Percentiles rank a stretch among this genome's conserved stretches.
Evolutionary conservation across 2,797 vertebrate genomes (phyloP).

Genomic region (Periophthalmus magnuspinnatus): DNA sequence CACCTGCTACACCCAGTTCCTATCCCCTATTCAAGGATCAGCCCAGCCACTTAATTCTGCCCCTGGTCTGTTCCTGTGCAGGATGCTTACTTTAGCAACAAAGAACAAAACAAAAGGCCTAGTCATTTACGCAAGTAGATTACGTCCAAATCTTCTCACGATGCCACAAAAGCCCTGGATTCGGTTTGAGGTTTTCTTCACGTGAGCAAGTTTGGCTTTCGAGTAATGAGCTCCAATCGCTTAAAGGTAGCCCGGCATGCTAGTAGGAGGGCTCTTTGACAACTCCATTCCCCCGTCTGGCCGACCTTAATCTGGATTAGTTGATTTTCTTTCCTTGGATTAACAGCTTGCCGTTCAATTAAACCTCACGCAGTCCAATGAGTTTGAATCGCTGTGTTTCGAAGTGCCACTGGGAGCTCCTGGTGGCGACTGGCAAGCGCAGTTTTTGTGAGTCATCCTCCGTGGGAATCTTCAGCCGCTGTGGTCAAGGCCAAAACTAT

Average conservation of each 20-base stretch:
- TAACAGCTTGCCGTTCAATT: conserved; percentile 69
- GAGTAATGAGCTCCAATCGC: conserved; percentile 52
- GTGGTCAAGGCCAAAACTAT: conserved; percentile 45
- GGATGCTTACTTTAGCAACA: conserved; percentile 35
- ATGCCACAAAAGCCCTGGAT: conserved; percentile 34
- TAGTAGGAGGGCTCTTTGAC: conserved; percentile 42
- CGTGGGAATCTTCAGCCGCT: conserved; percentile 44
- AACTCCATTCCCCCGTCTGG: conserved; percentile 61
- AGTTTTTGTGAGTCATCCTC: conserved; percentile 47
- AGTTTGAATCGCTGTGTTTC: conserved; percentile 60
- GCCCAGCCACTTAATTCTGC: conserved; percentile 46
- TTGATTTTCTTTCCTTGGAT: conserved; percentile 69
- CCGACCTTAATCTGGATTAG: conserved; percentile 78
- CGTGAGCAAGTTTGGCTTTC: conserved; percentile 61
- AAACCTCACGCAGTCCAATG: conserved; percentile 67
- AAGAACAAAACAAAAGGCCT: conserved; percentile 59
- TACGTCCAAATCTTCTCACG: conserved; percentile 65
- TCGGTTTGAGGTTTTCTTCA: conserved; percentile 59
- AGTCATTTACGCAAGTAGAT: conserved; percentile 43
- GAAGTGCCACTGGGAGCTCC: conserved; percentile 37
- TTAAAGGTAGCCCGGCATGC: conserved; percentile 47
- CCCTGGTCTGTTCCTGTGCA: conserved; percentile 31
- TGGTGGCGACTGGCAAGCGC: conserved; percentile 44
- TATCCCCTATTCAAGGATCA: conserved; percentile 42
- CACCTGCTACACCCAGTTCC: conserved; percentile 22